Base-by-base conservation (phyloP, 2,888 invertebrate genomes). In the Spilosoma lubricipeda region DNA sequence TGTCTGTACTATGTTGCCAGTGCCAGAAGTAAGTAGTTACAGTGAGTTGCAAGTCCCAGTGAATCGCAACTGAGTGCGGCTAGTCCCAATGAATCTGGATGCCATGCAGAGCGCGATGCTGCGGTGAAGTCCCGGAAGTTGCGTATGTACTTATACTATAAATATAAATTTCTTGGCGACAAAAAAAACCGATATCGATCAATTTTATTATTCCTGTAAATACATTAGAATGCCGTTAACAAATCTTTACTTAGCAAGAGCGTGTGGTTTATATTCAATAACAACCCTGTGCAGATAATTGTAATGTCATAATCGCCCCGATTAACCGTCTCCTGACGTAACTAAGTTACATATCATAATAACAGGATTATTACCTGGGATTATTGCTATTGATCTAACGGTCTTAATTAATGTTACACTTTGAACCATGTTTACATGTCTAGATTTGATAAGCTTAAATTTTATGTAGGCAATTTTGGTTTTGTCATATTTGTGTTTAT, bases 311-410 rank as follows among this genome's bases (percentile, higher is more conserved):
- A 71, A 71, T 71, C 71, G 9, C 71, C 36, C 30, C 33, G 64
- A 71, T 71, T 65, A 71, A 45, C 64, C n/a, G 33, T 33, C 71
- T 71, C 48, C 13, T 65, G 48, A 8, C 30, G 30, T 67, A 67
- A 48, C 23, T 71, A 45, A 71, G 64, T 65, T 48, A 48, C 45
- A 30, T 18, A 48, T 8, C 8, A 36, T 27, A 45, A 33, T 71
- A 70, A 64, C 45, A 30, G 42, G 48, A 23, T 18, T 4, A 45
- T 33, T 8, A 67, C 48, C 45, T 45, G 48, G 48, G 48, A 48
- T 48, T 48, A 48, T 13, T 63, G 30, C 45, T 67, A 9, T 48
- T 45, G 48, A 67, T 67, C 30, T 67, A 30, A 67, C 23, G 27
- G 18, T 11, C 45, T 9, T 67, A 67, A 30, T 67, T 67, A 48